Evolutionary conservation across 2,888 invertebrate genomes (phyloP), one percentile per base, ranked within the genome.

Genomic region (Azorinus chamasolen): DNA sequence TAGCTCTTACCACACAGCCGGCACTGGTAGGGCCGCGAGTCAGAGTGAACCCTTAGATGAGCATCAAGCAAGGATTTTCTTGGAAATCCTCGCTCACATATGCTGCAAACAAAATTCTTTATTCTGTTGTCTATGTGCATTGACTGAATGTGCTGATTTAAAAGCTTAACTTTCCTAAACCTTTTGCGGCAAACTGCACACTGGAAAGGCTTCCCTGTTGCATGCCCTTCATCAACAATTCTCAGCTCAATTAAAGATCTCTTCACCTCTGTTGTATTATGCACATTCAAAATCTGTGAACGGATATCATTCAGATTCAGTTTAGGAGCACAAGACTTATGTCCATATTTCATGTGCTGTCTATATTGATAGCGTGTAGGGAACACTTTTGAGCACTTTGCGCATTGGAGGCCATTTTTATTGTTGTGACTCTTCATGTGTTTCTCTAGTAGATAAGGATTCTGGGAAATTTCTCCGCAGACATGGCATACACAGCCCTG

Each of bases 21-120:
- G 46, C 79, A 79, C 22, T 39, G 54, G 37, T 70, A 79, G n/a
- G 79, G 79, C 24, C 61, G 54, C 2, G 16, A 20, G 39, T 79
- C 46, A 0, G 54, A 25, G 46, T 83, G 83, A n/a, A 69, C 48
- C 43, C 77, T 50, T 57, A 72, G 69, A 48, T 83, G 83, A 12
- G 51, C 65, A 1, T 43, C 18, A 1, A 81, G 57, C 14, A 70
- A 57, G 14, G 58, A 20, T 20, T 70, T 72, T 8, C 54, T 39
- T 10, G 59, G 55, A 41, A 81, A 83, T n/a, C 81, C 77, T 14
- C 48, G 24, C 1, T 70, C 50, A 61, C 83, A 83, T 6, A 72
- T 41, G 3, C 46, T 25, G 25, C 83, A 83, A 12, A 65, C 43
- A 18, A 55, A 66, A n/a, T 54, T 59, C 50, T 77, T 81, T 39